A percentile compares a stretch with the other conserved stretches of the same genome.
Conservation (phyloP, 2,888 invertebrate species). For the Xestia ashworthii region DNA sequence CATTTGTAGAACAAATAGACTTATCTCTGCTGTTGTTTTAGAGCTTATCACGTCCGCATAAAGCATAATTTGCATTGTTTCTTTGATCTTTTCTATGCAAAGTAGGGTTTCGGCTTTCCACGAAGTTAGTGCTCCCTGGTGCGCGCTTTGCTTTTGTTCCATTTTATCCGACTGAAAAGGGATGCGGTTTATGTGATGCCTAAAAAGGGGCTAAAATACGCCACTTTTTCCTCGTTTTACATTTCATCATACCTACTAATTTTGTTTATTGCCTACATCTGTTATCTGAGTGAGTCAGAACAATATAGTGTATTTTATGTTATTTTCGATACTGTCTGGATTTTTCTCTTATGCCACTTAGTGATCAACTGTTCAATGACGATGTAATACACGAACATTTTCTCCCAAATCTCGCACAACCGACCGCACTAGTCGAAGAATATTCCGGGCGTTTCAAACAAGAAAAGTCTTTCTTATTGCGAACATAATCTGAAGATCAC, state of each 20-base stretch:
- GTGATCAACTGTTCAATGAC: not conserved
- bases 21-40: slow-evolving; percentile 46
- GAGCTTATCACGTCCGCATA: slow-evolving; percentile 50
- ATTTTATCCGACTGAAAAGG: slow-evolving; percentile 65
- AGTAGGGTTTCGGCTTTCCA: slow-evolving; percentile 62
- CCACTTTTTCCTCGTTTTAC: slow-evolving; percentile 21
- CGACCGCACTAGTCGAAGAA: not conserved
- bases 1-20: slow-evolving; percentile 48
- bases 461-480: slow-evolving; percentile 46
- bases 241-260: slow-evolving; percentile 12
- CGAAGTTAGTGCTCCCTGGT: slow-evolving; percentile 72
- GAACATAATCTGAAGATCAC: slow-evolving; percentile 35
- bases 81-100: slow-evolving; percentile 40
- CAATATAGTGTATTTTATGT: slow-evolving; percentile 17
- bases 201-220: slow-evolving; percentile 20
- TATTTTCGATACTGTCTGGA: slow-evolving; percentile 11
- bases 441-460: slow-evolving; percentile 26
- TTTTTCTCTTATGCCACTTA: not conserved
- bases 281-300: slow-evolving; percentile 37
- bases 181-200: slow-evolving; percentile 60
- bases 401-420: not conserved
- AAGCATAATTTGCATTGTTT: slow-evolving; percentile 55
- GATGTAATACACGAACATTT: not conserved
- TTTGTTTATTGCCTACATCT: slow-evolving; percentile 18
- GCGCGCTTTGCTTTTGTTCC: slow-evolving; percentile 69